Conservation (phyloP, 2,113 vertebrate genomes). For the Eptatretus burgeri region DNA sequence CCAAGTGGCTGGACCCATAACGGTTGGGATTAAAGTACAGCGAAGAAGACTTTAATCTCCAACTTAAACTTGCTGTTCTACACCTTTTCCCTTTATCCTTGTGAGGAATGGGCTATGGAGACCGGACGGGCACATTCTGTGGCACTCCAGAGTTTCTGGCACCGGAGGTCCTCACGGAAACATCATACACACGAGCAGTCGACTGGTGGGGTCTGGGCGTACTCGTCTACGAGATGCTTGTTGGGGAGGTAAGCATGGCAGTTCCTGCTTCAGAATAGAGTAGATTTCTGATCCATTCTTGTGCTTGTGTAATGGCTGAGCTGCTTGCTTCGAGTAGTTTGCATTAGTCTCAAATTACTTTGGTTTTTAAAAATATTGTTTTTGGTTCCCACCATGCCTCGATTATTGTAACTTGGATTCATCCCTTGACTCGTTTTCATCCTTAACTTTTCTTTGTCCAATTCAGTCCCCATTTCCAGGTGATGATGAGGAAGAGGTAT, state of each 20-base stretch:
- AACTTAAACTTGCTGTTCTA: not conserved
- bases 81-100: constrained; percentile 8
- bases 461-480: constrained; percentile 61
- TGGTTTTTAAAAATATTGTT: not conserved
- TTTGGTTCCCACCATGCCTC: not conserved
- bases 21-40: no score
- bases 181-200: constrained; percentile 54
- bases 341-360: not conserved
- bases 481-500: constrained; percentile 84
- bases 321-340: not conserved
- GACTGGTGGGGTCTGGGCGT: constrained; percentile 97
- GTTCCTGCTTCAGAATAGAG: not conserved
- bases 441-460: not conserved
- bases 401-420: no score
- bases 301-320: not conserved
- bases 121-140: constrained; percentile 71
- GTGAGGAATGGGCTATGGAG: constrained; percentile 63
- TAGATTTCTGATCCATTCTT: accelerated
- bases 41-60: no score
- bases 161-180: constrained; percentile 64
- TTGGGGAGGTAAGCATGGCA: constrained; percentile 51
- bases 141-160: constrained; percentile 85
- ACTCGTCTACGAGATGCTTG: constrained; percentile 80
- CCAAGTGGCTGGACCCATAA: no score
- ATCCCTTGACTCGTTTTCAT: no score